These are phyloP conservation scores for Salpingus planirostris DNA, from an alignment of 2,888 invertebrate species.

Conservation along the genomic window DNA sequence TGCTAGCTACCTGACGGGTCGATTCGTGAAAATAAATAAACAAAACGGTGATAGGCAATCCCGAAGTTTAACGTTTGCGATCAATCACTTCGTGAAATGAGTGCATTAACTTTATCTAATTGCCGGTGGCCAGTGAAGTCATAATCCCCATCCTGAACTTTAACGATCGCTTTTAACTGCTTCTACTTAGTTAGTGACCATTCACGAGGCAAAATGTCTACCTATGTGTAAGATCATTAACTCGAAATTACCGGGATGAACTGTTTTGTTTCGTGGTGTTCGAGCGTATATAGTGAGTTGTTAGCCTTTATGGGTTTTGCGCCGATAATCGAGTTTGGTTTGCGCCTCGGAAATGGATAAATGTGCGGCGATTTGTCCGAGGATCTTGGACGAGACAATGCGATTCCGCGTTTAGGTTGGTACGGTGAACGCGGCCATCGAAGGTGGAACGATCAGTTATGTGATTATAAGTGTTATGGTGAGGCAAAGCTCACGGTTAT, in stretches of 20 bases:
- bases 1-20: too few species aligned
- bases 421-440: too few species aligned
- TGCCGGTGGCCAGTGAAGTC: constrained; percentile 29
- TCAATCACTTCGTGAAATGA: constrained; percentile 18
- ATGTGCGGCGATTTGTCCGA: too few species aligned
- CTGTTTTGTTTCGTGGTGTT: constrained; percentile 25
- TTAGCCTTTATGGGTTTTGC: too few species aligned
- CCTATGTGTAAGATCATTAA: too few species aligned
- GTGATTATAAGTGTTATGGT: constrained; percentile 13
- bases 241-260: constrained; percentile 27
- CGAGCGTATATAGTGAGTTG: constrained; percentile 1
- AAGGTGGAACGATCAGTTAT: constrained; percentile 13
- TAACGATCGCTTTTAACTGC: constrained; percentile 31
- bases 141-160: constrained; percentile 28
- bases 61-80: constrained; percentile 13
- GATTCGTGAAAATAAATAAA: constrained; percentile 10
- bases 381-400: too few species aligned
- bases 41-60: constrained; percentile 5
- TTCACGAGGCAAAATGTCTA: constrained; percentile 28
- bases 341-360: too few species aligned
- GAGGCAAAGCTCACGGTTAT: constrained; percentile 14
- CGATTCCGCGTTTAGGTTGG: too few species aligned
- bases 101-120: constrained; percentile 27
- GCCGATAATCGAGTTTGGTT: too few species aligned
- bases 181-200: constrained; percentile 31